A percentile compares a stretch with the other conserved stretches of the same genome.
Conservation (phyloP, 2,113 vertebrate genomes). For the Anarhynchus alexandrinus region DNA sequence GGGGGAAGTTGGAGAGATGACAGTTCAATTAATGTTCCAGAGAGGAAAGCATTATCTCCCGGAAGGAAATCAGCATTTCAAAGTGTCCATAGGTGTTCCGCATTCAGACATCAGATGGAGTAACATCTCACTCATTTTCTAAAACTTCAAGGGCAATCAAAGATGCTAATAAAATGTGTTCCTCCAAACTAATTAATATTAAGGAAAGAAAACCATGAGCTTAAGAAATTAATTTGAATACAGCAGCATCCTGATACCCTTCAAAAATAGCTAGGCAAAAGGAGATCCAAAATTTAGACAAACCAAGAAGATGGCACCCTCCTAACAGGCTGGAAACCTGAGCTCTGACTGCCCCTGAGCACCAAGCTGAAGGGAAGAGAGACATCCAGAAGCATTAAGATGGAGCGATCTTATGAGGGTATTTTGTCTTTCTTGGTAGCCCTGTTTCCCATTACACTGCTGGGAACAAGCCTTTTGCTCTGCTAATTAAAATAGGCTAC, state of each 20-base stretch:
- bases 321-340: not conserved
- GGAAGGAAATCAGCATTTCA: not conserved
- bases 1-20: not conserved
- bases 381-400: not conserved
- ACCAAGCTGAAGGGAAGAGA: not conserved
- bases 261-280: not conserved
- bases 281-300: not conserved
- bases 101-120: not conserved
- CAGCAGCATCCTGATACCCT: not conserved
- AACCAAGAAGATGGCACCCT: not conserved
- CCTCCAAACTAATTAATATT: not conserved
- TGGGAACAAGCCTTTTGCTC: not conserved
- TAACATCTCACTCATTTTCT: not conserved
- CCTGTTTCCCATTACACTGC: not conserved
- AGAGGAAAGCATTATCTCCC: not conserved
- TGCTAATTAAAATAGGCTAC: not conserved
- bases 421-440: not conserved
- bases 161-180: not conserved
- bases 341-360: not conserved
- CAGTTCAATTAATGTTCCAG: not conserved
- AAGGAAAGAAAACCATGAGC: not conserved
- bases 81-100: not conserved
- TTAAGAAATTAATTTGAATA: not conserved
- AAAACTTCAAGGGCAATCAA: not conserved
- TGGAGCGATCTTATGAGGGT: not conserved